Base-by-base conservation (phyloP, 2,888 invertebrate genomes). In the Acronicta aceris region DNA sequence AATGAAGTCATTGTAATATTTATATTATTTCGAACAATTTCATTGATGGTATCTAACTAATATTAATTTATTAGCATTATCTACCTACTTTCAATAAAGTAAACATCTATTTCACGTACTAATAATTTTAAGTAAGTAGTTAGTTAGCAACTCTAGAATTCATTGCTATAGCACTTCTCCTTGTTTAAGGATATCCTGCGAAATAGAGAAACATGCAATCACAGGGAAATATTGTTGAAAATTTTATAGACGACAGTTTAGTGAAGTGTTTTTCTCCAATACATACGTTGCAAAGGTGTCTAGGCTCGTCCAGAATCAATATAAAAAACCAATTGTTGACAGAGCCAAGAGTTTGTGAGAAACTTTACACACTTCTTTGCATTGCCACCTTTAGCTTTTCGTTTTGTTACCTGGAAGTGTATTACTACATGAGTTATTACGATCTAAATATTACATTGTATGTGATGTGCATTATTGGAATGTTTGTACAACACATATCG, bases 301-400 rank as follows among this genome's bases (percentile, higher is more conserved):
- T 86, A 13, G 83, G 79, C 0, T 73, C 79, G 38, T 63, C 59
- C 17, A 74, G 80, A 21, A 63, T 78, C 1, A 71, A 69, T 30
- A 71, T 85, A 49, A 79, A 58, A 58, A 59, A 81, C 1, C 74
- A 78, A 21, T 47, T 51, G 16, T 59, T 81, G 2, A 65, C 65
- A 51, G 17, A 30, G 10, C 60, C 66, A 30, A 65, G 65, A 38
- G 8, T 60, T 59, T n/a, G 47, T 53, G 68, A 81, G 70, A 66
- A 81, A 74, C 47, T 65, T 76, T 85, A 82, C 41, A 67, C 82
- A 1, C 47, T 78, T 8, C 5, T 79, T 17, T 81, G 81, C 66
- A 71, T 81, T 12, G 21, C 71, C 0, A 60, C 58, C 0, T 70
- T 68, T 9, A 75, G 71, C 0, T 41, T 50, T 16, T 83, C 86